These are phyloP conservation scores for Andricus grossulariae DNA, from an alignment of 1,140 invertebrate species.

Conservation along the genomic window DNA sequence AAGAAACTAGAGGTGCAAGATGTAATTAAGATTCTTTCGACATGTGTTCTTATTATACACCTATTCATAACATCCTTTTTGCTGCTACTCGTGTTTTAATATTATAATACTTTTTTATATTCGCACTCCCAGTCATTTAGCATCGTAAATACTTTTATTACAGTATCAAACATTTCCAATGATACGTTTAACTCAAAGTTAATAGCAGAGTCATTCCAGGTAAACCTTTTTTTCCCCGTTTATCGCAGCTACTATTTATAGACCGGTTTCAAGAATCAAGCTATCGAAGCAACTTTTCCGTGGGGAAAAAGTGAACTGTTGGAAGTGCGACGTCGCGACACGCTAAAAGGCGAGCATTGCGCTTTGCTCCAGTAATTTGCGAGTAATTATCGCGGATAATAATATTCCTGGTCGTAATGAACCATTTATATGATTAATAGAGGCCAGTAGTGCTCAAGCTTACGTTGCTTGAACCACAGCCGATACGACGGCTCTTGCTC, in stretches of 20 bases:
- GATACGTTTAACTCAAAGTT: too few species aligned
- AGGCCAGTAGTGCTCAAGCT: conserved; percentile 67
- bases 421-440: conserved; percentile 75
- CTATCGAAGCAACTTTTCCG: background rate
- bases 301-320: background rate
- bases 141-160: background rate
- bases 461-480: conserved; percentile 50
- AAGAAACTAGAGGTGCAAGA: conserved; percentile 17
- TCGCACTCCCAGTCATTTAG: background rate
- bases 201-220: background rate
- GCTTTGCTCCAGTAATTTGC: conserved; percentile 64
- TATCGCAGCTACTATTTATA: background rate
- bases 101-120: background rate
- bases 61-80: conserved; percentile 1
- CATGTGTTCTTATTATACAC: background rate
- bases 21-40: conserved; percentile 27
- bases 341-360: conserved; percentile 43
- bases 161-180: too few species aligned
- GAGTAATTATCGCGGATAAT: conserved; percentile 68
- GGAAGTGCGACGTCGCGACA: conserved; percentile 10
- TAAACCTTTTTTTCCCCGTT: background rate
- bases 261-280: background rate
- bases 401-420: conserved; percentile 70
- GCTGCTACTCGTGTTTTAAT: background rate
- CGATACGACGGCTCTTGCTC: conserved; percentile 63